Percentiles rank a stretch among this genome's conserved stretches.
Evolutionary conservation across 2,113 vertebrate genomes (phyloP).

Genomic region (Pelobates fuscus): DNA sequence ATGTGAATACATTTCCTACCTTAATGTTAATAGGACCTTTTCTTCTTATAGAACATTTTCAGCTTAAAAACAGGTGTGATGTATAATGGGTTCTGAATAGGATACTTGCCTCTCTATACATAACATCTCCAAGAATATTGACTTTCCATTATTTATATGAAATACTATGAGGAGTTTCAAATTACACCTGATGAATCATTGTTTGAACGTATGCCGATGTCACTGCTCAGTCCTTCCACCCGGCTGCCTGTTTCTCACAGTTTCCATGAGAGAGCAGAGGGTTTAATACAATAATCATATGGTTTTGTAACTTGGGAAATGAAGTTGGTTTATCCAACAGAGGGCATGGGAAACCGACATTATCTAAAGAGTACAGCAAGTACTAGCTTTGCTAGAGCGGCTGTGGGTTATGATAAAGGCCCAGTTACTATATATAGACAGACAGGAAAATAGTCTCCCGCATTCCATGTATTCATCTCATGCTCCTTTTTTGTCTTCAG

Average conservation of each 20-base stretch:
- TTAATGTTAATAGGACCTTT: no score
- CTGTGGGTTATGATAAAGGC: conserved; percentile 42
- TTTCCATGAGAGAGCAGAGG: conserved; percentile 4
- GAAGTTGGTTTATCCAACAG: conserved; percentile 44
- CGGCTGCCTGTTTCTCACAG: conserved; percentile 44
- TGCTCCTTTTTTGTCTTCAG: conserved; percentile 1
- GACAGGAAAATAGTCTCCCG: conserved; percentile 23
- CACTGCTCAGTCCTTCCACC: conserved; percentile 15
- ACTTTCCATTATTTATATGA: conserved; percentile 49
- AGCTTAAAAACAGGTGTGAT: conserved; percentile 36
- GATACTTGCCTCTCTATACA: conserved; percentile 20
- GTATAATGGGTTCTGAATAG: conserved; percentile 33
- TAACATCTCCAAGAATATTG: conserved; percentile 41
- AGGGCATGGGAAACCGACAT: conserved; percentile 49
- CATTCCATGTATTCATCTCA: conserved; percentile 5
- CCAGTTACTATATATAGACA: conserved; percentile 35
- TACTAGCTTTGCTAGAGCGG: conserved; percentile 19
- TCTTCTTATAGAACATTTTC: not conserved
- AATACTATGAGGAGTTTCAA: conserved; percentile 25
- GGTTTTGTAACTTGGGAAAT: conserved; percentile 31
- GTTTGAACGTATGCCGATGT: conserved; percentile 27
- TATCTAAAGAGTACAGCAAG: conserved; percentile 36
- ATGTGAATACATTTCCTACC: no score
- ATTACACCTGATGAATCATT: conserved; percentile 45
- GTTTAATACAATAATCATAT: conserved; percentile 28